Evolutionary conservation across 2,888 invertebrate genomes (phyloP).

Genomic region (Nesidiocoris tenuis): DNA sequence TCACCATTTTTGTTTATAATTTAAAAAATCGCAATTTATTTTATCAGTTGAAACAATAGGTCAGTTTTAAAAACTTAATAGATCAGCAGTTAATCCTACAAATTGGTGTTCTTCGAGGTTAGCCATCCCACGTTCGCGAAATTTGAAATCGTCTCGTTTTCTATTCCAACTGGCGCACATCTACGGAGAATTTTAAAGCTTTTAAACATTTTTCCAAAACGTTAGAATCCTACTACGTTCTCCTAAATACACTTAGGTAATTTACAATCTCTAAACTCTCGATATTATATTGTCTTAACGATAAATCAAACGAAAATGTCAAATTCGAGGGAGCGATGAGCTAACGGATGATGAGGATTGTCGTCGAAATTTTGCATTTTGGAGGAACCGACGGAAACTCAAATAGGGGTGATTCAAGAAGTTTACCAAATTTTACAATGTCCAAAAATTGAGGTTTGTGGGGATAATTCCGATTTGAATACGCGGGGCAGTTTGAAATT

Average conservation of each 20-base stretch:
- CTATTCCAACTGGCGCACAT: not conserved
- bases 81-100: no score
- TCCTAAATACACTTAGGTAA: not conserved
- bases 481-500: no score
- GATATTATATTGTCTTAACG: constrained; percentile 17
- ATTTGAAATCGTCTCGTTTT: not conserved
- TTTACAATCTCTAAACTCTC: not conserved
- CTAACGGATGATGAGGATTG: not conserved
- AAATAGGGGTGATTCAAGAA: no score
- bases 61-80: no score
- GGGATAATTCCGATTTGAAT: no score
- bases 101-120: not conserved
- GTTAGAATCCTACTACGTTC: not conserved
- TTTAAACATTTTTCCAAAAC: not conserved
- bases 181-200: not conserved
- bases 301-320: not conserved
- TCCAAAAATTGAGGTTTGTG: no score
- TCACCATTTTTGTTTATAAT: no score
- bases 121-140: not conserved
- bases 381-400: no score
- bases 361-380: no score
- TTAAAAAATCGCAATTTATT: no score
- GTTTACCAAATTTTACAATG: no score
- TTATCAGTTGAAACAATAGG: no score
- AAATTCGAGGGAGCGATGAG: not conserved